A percentile compares a stretch with the other conserved stretches of the same genome.
phyloP scores from a whole-genome alignment of 2,113 vertebrate species.

The Pithys albifrons region DNA sequence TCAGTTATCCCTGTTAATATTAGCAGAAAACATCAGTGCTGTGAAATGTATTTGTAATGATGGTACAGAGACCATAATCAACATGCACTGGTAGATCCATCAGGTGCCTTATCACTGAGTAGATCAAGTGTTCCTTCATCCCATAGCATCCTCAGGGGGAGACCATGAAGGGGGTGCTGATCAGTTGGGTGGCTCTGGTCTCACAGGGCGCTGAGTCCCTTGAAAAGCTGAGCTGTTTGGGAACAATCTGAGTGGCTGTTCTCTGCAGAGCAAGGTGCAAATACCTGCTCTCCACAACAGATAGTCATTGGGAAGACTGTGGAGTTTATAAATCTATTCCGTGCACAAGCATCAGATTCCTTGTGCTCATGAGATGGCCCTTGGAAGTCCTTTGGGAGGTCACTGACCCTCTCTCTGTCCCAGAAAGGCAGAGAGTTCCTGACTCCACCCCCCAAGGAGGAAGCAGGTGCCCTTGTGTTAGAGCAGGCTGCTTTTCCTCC shows the following conservation, averaged over 20 bases:
- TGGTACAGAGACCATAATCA: background rate
- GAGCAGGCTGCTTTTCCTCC: background rate
- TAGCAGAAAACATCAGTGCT: background rate
- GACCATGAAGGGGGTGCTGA: rapidly evolving
- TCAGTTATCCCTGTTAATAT: background rate
- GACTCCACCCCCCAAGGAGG: background rate
- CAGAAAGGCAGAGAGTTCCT: background rate
- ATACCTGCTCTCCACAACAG: background rate
- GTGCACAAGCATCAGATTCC: background rate
- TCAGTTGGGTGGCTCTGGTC: background rate
- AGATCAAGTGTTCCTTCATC: background rate
- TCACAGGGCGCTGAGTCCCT: background rate
- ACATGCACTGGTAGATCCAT: background rate
- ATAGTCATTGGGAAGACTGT: background rate
- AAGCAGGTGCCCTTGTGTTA: background rate
- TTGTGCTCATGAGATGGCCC: background rate
- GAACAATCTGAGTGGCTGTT: background rate
- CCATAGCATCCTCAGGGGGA: background rate
- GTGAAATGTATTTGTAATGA: background rate
- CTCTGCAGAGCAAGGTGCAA: background rate
- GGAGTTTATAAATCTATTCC: background rate
- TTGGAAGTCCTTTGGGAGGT: background rate
- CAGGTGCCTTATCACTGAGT: no score
- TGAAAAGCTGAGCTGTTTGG: background rate
- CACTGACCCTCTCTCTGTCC: background rate